Evolutionary conservation across 2,797 vertebrate species (phyloP), one percentile per base, ranked within the genome.

Genomic region (Melopsittacus undulatus): DNA sequence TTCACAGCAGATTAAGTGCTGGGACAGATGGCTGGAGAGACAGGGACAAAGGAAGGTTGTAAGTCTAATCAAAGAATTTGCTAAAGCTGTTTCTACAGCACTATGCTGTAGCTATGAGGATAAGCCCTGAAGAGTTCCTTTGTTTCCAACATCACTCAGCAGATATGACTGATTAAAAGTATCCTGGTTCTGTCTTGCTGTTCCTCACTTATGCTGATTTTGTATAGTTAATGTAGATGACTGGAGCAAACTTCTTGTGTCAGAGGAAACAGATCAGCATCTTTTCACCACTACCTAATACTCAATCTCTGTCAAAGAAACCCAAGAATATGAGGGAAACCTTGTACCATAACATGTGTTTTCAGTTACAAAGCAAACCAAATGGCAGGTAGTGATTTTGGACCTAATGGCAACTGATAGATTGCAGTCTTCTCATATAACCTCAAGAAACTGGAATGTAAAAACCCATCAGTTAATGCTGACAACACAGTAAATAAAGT

Each of bases 201-300:
- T 49, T 68, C 34, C 38, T 73, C 32, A 62, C 45, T 83, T 29
- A 45, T 7, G 46, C 42, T 24, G 27, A 75, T 62, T 91, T 62
- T 78, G 26, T 56, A 6, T 2, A 43, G 34, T 67, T 93, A 52
- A 38, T 57, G 27, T 10, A 68, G 52, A 76, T 42, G 61, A 85
- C 38, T 45, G 42, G 7, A 91, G 38, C 27, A 89, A 92, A 78
- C 23, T 48, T 59, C 59, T 70, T 34, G 14, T 34, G 73, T 82
- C 87, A 69, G 59, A 88, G 83, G 57, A 92, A 91, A 81, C 30
- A 83, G 29, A 57, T 48, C 74, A 87, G 51, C 81, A 38, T 76
- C 87, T 89, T 94, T 92, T 92, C 87, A 90, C 34, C 67, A 72
- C 54, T 69, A 76, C 18, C 36, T 86, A 84, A 86, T 91, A 92